These are phyloP conservation scores for Stichopus horrens DNA, from an alignment of 53 echinoderm and acorn worm species.

Conservation along the genomic window DNA sequence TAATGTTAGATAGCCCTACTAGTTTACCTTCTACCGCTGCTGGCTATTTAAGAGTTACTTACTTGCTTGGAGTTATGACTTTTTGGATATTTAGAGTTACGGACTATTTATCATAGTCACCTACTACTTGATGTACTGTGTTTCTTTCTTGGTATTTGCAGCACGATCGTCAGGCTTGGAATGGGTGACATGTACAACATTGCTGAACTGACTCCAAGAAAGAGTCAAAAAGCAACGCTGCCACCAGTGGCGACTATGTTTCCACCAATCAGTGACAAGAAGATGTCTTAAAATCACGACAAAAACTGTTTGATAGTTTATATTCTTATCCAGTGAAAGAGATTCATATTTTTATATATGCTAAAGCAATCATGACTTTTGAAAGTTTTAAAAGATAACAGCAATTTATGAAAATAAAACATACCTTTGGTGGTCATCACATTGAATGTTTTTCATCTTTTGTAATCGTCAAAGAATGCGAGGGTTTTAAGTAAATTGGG, in stretches of 20 bases:
- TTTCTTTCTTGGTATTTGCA: conserved; percentile 44
- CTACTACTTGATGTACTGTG: neutral
- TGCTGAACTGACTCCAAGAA: conserved; percentile 39
- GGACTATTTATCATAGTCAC: too few relatives aligned
- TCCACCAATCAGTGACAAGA: conserved; percentile 60
- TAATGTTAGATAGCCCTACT: too few relatives aligned
- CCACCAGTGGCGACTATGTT: conserved; percentile 88
- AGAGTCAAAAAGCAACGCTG: conserved; percentile 56
- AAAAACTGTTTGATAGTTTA: neutral
- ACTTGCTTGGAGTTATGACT: too few relatives aligned
- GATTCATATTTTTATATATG: neutral
- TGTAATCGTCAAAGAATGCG: neutral
- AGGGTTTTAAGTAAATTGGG: neutral
- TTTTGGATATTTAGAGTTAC: too few relatives aligned
- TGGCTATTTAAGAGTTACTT: too few relatives aligned
- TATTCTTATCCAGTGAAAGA: neutral
- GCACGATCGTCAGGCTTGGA: conserved; percentile 78
- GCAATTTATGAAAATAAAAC: neutral
- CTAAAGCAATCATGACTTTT: neutral
- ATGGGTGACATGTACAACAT: conserved; percentile 59
- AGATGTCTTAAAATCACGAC: neutral
- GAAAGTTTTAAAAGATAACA: neutral
- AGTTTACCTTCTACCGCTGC: too few relatives aligned
- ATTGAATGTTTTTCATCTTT: neutral
- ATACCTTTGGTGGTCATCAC: neutral